Base-by-base conservation (phyloP, 2,113 vertebrate genomes). In the Rhadina sibilatrix region DNA sequence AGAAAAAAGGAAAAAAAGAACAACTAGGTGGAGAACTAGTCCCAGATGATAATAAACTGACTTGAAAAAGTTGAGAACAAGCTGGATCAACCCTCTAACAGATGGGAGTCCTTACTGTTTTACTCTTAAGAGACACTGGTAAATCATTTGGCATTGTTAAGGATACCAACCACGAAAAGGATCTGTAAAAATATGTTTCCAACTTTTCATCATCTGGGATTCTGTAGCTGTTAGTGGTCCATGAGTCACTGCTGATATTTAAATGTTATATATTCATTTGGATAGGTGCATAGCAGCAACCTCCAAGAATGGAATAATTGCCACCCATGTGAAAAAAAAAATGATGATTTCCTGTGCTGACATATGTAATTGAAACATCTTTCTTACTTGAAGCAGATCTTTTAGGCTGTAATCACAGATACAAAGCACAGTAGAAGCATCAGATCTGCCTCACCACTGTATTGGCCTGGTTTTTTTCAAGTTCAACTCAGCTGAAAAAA, bases 81-180 rank as follows among this genome's bases (percentile, higher is more conserved):
- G 78, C 57, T 91, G 60, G 31, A 83, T 86, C 80, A 92, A 49
- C 42, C 42, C 28, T 68, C 30, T 71, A 46, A 72, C 88, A 97
- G 80, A 87, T 89, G 68, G 53, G 72, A 90, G 9, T 69, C 72
- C 91, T 94, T 92, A 87, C 54, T 94, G 38, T 30, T 94, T 81
- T 90, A 61, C 47, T 64, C 75, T 83, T 92, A 69, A 76, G 88
- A 94, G 69, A 89, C 12, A 3, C 35, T 89, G 85, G 72, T 79
- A 95, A 96, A 92, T 89, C 50, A 59, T 91, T 94, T 90, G 96
- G 78, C 63, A 77, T 94, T 96, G 83, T 91, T 91, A 52, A 96
- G 87, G 83, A 95, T 85, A 83, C 42, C 90, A 94, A 46, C 78
- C 95, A 95, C 93, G 91, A 63, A 81, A 56, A 83, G 52, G 65